These are phyloP conservation scores for Ganaspis sp. DNA, from an alignment of 1,140 invertebrate genomes.

Conservation along the genomic window DNA sequence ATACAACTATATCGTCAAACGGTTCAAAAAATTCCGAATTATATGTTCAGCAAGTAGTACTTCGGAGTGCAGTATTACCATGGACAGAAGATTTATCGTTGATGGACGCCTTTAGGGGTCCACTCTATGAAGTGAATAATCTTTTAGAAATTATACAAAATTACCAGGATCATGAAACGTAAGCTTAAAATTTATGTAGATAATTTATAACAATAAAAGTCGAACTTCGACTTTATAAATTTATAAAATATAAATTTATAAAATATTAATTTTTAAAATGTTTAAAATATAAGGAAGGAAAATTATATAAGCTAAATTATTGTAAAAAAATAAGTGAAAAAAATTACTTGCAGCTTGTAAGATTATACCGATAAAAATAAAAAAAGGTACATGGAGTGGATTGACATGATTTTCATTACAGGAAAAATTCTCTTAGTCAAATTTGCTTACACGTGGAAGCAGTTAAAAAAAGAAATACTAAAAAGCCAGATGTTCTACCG, in stretches of 20 bases:
- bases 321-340: no score
- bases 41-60: conserved; percentile 90
- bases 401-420: conserved; percentile 64
- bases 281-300: neutral
- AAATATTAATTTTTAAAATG: neutral
- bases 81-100: conserved; percentile 88
- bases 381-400: no score
- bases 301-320: no score
- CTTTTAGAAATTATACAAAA: conserved; percentile 90
- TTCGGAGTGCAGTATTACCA: conserved; percentile 86
- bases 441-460: conserved; percentile 92
- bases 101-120: conserved; percentile 92
- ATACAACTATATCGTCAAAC: conserved; percentile 65
- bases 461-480: conserved; percentile 80
- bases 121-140: conserved; percentile 91
- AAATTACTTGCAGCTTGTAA: no score
- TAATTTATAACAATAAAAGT: neutral
- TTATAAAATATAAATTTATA: no score
- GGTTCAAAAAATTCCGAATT: conserved; percentile 79
- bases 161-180: conserved; percentile 88
- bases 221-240: no score
- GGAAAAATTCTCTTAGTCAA: conserved; percentile 84
- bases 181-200: conserved; percentile 60
- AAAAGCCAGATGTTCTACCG: conserved; percentile 82
- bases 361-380: no score